Evolutionary conservation across 2,113 vertebrate genomes (phyloP).

Genomic region (Onychostruthus taczanowskii): DNA sequence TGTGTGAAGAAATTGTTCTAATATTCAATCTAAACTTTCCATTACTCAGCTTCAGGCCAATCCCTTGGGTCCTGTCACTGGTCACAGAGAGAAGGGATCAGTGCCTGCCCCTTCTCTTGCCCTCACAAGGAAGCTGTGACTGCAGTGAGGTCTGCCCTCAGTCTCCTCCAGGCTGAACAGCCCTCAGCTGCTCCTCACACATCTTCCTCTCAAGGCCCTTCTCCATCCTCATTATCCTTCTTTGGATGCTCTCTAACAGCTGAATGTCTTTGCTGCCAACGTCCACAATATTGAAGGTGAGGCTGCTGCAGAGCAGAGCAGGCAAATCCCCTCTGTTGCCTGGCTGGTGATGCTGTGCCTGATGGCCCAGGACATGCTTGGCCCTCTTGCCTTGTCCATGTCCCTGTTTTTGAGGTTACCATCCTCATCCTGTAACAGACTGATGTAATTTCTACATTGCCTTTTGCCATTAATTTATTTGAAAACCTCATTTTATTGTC

Average conservation of each 20-base stretch:
- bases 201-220: rapidly evolving
- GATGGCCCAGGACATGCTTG: neutral
- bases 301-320: neutral
- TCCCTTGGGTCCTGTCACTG: neutral
- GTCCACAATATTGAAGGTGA: neutral
- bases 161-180: neutral
- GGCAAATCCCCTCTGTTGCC: neutral
- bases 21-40: neutral
- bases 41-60: neutral
- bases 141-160: neutral
- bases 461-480: neutral
- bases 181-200: rapidly evolving
- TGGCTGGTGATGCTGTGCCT: rapidly evolving
- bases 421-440: no score
- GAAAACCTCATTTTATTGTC: neutral
- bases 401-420: neutral
- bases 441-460: neutral
- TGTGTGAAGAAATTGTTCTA: neutral
- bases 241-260: neutral
- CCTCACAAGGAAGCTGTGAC: rapidly evolving
- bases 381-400: neutral
- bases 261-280: neutral
- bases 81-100: neutral
- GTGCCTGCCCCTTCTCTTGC: neutral
- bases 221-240: rapidly evolving